Base-by-base conservation (phyloP, 2,113 vertebrate genomes). In the Gobio gobio region DNA sequence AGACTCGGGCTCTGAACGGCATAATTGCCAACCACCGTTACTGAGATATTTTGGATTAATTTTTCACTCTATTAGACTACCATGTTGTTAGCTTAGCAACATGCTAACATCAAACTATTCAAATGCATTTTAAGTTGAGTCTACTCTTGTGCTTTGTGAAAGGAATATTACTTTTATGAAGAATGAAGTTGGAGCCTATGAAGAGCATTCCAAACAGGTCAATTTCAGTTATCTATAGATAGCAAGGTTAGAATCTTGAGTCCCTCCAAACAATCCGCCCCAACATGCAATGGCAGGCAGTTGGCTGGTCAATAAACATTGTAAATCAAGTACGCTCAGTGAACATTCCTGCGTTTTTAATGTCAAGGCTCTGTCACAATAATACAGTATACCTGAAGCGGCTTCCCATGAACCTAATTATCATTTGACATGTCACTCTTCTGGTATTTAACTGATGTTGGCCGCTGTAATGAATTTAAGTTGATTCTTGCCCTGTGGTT, bases 401-500 rank as follows among this genome's bases (percentile, higher is more conserved):
- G n/a, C 58, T 75, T 72, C 93, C 89, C 87, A 91, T 79, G 40
- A n/a, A 79, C 90, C 92, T 85, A 87, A 89, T 82, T 92, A 90
- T 92, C 95, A 93, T 94, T 94, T 94, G 91, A 92, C 91, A 91
- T 92, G 83, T 94, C 95, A 95, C 94, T 91, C 89, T 90, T 93
- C 91, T 94, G 93, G 93, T 94, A 94, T 96, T 96, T 94, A 94
- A 94, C 92, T 95, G 94, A 96, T 94, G 94, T 94, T 56, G 90
- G 89, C 93, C 93, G 90, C 84, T 87, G 93, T 93, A 66, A 90
- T 95, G 91, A 94, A 92, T 94, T 95, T 86, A 93, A 94, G 92
- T 95, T 95, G 96, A 96, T 95, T 93, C 95, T 95, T 97, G 97
- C 95, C 94, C 95, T 96, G 94, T 91, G 94, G 94, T 96, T 96